Evolutionary conservation across 2,888 invertebrate genomes (phyloP).

Genomic region (Pseudococcus jackbeardsleyi): DNA sequence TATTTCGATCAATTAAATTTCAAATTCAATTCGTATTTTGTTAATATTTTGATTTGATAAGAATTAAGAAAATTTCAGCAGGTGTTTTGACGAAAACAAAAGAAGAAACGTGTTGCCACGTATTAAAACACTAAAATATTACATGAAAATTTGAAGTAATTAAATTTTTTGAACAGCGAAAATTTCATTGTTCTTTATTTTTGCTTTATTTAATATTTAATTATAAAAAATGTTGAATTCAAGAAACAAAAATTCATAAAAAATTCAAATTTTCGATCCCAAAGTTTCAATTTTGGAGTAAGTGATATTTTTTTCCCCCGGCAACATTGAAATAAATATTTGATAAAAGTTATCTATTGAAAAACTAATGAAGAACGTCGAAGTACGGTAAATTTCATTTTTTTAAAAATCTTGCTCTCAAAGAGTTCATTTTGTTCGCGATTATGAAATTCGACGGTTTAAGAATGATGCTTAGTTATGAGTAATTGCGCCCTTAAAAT

Average conservation of each 20-base stretch:
- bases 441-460: background rate
- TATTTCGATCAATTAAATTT: too few relatives aligned
- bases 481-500: background rate
- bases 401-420: background rate
- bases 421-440: background rate
- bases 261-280: background rate
- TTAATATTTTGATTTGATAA: too few relatives aligned
- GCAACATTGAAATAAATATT: background rate
- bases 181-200: too few relatives aligned
- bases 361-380: background rate
- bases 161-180: too few relatives aligned
- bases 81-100: too few relatives aligned
- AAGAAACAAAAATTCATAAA: background rate
- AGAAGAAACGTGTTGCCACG: too few relatives aligned
- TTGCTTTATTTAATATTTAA: too few relatives aligned
- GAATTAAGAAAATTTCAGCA: too few relatives aligned
- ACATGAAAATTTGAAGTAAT: too few relatives aligned
- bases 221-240: background rate
- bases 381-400: slow-evolving; percentile 35
- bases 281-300: background rate
- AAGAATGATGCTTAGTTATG: background rate
- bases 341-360: background rate
- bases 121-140: too few relatives aligned
- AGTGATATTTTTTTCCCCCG: background rate
- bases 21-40: too few relatives aligned